Evolutionary conservation across 2,888 invertebrate genomes (phyloP).

Genomic region (Lissonota sp.): DNA sequence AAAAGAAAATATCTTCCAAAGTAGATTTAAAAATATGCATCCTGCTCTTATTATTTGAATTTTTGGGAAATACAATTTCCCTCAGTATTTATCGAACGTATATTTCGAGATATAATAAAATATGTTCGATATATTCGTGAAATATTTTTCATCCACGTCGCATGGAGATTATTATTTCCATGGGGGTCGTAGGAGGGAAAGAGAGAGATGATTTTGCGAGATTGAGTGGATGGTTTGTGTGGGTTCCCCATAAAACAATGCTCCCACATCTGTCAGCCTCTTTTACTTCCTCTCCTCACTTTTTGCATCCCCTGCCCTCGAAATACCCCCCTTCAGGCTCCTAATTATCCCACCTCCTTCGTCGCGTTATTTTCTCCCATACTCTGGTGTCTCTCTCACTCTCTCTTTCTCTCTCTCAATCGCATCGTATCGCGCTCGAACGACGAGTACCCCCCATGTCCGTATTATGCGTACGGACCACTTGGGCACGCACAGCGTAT

Average conservation of each 20-base stretch:
- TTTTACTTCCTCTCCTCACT: conserved; percentile 75
- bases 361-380: conserved; percentile 51
- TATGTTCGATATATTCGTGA: too few relatives aligned
- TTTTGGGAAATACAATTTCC: too few relatives aligned
- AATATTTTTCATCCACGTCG: neutral
- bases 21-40: neutral
- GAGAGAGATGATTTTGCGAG: conserved; percentile 57
- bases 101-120: too few relatives aligned
- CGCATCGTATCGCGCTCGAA: conserved; percentile 26
- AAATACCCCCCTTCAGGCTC: conserved; percentile 82
- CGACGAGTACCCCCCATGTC: conserved; percentile 66
- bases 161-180: neutral
- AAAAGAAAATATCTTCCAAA: conserved; percentile 1
- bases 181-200: conserved; percentile 31
- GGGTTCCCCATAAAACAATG: conserved; percentile 83
- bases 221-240: conserved; percentile 70
- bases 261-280: conserved; percentile 84
- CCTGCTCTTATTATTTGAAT: too few relatives aligned
- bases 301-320: conserved; percentile 61
- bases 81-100: too few relatives aligned
- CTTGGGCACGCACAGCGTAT: conserved; percentile 82
- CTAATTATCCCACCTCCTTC: conserved; percentile 82
- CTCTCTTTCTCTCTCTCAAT: conserved; percentile 61
- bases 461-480: conserved; percentile 83
- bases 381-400: conserved; percentile 54